phyloP scores from a whole-genome alignment of 2,113 vertebrate species.

The Microcebus murinus region DNA sequence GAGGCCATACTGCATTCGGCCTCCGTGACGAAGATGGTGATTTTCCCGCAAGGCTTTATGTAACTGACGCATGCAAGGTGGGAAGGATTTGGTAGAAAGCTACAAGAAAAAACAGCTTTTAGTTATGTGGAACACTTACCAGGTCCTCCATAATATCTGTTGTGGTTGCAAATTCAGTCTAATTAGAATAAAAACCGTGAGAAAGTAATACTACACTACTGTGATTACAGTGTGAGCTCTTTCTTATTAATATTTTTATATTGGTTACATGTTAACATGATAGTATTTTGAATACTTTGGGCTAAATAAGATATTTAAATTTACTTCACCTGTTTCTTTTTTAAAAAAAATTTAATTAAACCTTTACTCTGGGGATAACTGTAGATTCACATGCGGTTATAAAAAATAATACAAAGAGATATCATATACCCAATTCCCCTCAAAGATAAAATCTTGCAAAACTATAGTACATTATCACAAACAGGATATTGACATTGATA shows the following conservation, averaged over 20 bases:
- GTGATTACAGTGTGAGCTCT: neutral
- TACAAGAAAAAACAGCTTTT: slow-evolving; percentile 72
- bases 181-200: slow-evolving; percentile 57
- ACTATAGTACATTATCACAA: neutral
- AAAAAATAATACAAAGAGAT: slow-evolving; percentile 25
- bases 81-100: slow-evolving; percentile 94
- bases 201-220: neutral
- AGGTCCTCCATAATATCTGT: neutral
- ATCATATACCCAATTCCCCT: neutral
- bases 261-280: neutral
- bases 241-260: slow-evolving; percentile 35
- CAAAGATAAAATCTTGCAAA: neutral
- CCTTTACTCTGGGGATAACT: neutral
- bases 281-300: neutral
- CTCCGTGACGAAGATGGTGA: slow-evolving; percentile 97
- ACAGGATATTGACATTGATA: neutral
- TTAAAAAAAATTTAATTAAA: neutral
- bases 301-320: neutral
- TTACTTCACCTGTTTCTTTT: neutral
- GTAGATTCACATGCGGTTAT: neutral
- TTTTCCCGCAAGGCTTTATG: slow-evolving; percentile 92
- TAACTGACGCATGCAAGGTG: slow-evolving; percentile 96
- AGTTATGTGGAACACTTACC: neutral
- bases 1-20: slow-evolving; percentile 97
- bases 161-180: slow-evolving; percentile 34